Conservation (phyloP, 2,888 invertebrate genomes). For the Julus scanicus region DNA sequence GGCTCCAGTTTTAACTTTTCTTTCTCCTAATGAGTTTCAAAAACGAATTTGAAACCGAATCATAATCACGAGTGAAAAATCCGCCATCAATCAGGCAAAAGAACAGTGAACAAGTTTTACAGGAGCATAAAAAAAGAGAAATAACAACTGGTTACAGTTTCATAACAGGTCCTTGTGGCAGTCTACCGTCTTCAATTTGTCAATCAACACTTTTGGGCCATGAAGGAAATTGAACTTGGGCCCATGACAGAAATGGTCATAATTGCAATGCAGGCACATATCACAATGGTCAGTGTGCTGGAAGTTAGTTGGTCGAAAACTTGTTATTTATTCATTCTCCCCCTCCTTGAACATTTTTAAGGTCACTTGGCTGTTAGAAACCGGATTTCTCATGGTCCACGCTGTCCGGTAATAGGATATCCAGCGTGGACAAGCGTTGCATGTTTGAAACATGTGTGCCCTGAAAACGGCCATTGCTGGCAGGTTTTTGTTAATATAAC, state of each 20-base stretch:
- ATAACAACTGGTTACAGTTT: background rate
- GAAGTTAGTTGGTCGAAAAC: background rate
- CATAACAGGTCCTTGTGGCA: background rate
- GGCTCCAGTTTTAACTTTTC: conserved; percentile 3
- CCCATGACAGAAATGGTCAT: background rate
- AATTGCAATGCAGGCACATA: background rate
- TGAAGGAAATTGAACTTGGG: background rate
- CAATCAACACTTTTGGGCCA: background rate
- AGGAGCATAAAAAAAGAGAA: background rate
- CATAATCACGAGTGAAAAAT: background rate
- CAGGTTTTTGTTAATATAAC: background rate
- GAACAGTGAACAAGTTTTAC: background rate
- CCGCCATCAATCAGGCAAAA: background rate
- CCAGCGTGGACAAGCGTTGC: background rate
- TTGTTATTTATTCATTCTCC: background rate
- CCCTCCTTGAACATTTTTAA: background rate
- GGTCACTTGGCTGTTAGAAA: background rate
- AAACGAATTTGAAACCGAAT: background rate
- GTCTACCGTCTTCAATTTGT: background rate
- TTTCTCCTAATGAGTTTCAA: background rate
- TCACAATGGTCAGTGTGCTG: background rate
- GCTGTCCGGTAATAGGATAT: background rate
- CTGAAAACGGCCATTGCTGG: background rate
- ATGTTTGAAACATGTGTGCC: background rate
- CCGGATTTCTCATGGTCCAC: conserved; percentile 11